Conservation (phyloP, 2,113 vertebrate species). For the Sinocyclocheilus anophthalmus region DNA sequence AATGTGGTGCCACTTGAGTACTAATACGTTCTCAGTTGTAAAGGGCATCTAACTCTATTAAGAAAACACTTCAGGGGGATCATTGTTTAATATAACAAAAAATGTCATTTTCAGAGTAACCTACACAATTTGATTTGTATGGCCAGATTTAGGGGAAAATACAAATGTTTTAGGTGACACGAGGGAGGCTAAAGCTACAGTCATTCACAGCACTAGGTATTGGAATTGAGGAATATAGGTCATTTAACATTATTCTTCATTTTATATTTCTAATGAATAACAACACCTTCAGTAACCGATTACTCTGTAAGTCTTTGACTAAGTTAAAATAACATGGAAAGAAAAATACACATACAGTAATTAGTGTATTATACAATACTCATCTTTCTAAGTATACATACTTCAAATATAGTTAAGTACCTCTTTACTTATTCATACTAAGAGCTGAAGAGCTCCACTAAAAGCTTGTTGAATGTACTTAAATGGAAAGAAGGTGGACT, state of each 20-base stretch:
- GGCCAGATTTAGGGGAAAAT: no score
- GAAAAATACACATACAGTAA: background rate
- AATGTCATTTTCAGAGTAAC: background rate
- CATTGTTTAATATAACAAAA: background rate
- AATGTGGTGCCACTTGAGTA: background rate
- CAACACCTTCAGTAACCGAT: background rate
- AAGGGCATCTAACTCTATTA: background rate
- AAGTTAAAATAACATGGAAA: background rate
- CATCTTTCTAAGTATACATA: background rate
- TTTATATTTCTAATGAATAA: background rate
- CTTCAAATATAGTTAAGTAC: conserved; percentile 16
- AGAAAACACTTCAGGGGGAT: background rate
- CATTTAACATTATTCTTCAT: no score
- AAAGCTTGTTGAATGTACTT: background rate
- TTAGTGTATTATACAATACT: background rate
- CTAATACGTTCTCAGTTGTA: background rate
- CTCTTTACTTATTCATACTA: conserved; percentile 18
- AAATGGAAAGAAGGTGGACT: background rate
- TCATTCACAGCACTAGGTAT: no score
- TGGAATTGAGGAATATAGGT: no score
- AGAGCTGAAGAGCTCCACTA: conserved; percentile 7
- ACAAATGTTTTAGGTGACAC: no score
- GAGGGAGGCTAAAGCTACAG: no score
- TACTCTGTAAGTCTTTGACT: background rate
- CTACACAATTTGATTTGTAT: background rate